A percentile compares a stretch with the other conserved stretches of the same genome.
Evolutionary conservation across 2,113 vertebrate species (phyloP).

Genomic region (Anoura caudifer): DNA sequence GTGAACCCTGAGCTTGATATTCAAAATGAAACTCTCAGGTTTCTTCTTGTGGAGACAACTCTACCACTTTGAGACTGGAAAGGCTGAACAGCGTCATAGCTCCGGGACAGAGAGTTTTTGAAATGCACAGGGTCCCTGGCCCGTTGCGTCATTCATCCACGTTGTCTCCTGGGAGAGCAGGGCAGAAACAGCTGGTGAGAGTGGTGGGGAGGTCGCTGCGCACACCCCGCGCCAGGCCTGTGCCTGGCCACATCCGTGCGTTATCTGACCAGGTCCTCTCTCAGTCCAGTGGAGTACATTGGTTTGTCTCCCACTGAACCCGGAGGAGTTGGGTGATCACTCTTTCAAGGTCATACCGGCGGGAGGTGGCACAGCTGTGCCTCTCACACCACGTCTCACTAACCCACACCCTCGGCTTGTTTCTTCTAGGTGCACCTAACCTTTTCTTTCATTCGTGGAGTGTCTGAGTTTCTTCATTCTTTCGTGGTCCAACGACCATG

Average conservation of each 20-base stretch:
- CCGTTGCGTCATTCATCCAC: not conserved
- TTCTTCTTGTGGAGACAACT: not conserved
- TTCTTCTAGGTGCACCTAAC: not conserved
- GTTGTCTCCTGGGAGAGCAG: not conserved
- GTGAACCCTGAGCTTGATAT: not conserved
- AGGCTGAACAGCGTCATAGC: not conserved
- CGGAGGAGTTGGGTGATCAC: not conserved
- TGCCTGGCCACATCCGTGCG: too few relatives aligned
- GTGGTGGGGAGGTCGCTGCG: not conserved
- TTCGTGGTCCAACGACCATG: not conserved
- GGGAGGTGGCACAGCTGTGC: accelerated
- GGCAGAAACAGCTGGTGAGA: not conserved
- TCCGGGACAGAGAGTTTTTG: not conserved
- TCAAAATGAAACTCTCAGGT: not conserved
- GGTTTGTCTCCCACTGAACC: not conserved
- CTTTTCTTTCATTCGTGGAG: not conserved
- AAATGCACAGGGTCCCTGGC: too few relatives aligned
- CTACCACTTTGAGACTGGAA: not conserved
- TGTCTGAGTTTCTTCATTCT: not conserved
- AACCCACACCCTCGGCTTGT: not conserved
- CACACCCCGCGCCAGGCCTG: accelerated
- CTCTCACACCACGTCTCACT: not conserved
- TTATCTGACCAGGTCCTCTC: not conserved
- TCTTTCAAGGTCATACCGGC: accelerated
- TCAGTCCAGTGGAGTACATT: not conserved